Base-by-base conservation (phyloP, 2,113 vertebrate genomes). In the Salvator merianae region DNA sequence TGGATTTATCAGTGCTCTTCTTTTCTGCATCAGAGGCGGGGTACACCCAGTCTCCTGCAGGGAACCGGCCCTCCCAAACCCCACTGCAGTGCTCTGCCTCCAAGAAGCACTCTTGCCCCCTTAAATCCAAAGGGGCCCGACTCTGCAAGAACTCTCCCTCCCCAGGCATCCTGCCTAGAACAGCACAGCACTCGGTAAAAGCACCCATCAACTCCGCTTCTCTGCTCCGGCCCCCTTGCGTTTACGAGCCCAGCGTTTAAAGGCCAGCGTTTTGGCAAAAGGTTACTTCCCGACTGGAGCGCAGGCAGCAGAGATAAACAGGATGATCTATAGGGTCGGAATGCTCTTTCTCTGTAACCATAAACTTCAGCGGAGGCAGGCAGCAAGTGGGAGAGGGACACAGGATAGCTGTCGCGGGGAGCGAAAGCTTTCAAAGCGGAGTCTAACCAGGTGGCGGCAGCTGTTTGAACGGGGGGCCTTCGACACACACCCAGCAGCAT, bases 391-490 rank as follows among this genome's bases (percentile, higher is more conserved):
- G 87, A 82, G 62, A 84, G 87, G 84, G 71, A 71, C 8, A 30
- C 14, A 40, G 1, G 0, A 71, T 0, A 26, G 89, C 90, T 88
- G 84, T 40, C 82, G 74, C 2, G 3, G 7, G 3, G 43, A 18
- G 2, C 14, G 5, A 6, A 28, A 4, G 43, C 47, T 24, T 84
- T 62, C 88, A 20, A 40, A 59, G 83, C 76, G 84, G 77, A 87
- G 80, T 72, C 79, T 55, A 73, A 74, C 88, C 87, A 89, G 91
- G 90, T 77, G 82, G 88, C 62, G 62, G 77, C 90, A 93, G 91
- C 92, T 90, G 92, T 79, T 36, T 76, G 83, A n/a, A n/a, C n/a
- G n/a, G n/a, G n/a, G n/a, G n/a, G n/a, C n/a, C 79, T 85, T 86
- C 62, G 87, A 26, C 75, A 87, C 24, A 55, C 75, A 32, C 43